Base-by-base conservation (phyloP, 2,113 vertebrate genomes). In the Neolamprologus modestus region DNA sequence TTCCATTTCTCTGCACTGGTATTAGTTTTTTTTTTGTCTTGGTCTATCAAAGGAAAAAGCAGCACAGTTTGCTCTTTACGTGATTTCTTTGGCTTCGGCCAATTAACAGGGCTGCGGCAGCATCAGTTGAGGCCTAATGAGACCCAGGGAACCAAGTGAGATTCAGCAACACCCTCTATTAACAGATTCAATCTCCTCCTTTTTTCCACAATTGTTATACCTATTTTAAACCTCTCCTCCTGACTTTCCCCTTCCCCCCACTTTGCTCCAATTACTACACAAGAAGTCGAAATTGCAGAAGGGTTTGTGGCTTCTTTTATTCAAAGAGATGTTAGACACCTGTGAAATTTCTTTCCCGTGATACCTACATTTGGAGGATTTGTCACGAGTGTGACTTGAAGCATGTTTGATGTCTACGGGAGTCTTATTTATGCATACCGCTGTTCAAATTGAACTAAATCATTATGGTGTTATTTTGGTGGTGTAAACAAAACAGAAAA, bases 71-170 rank as follows among this genome's bases (percentile, higher is more conserved):
- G 82, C 82, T 88, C 82, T 92, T 54, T 90, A 80, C 4, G 3
- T 57, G 79, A 78, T 92, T 93, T 91, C 61, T 84, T 91, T 87
- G 85, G 91, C 84, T 85, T 90, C 50, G 42, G 90, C 91, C 93
- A 94, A 95, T 96, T 95, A 95, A 92, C 83, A 90, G 89, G 84
- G 87, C 84, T 61, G 33, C 50, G 84, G 84, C 88, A 82, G 88
- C 83, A 92, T 89, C 81, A 93, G 85, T 84, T 9, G 71, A 87
- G 66, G 78, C 68, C 87, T 88, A 93, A 92, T 82, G 87, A 90
- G 87, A 85, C 82, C 89, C 79, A 80, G 73, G 88, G 81, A 78
- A 80, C 85, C 83, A 68, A 68, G 35, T 7, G n/a, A 81, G 53
- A 89, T 90, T 88, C 89, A 84, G 87, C 66, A 53, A 82, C 14